Conservation (phyloP, 2,113 vertebrate genomes). For the Larimichthys crocea region DNA sequence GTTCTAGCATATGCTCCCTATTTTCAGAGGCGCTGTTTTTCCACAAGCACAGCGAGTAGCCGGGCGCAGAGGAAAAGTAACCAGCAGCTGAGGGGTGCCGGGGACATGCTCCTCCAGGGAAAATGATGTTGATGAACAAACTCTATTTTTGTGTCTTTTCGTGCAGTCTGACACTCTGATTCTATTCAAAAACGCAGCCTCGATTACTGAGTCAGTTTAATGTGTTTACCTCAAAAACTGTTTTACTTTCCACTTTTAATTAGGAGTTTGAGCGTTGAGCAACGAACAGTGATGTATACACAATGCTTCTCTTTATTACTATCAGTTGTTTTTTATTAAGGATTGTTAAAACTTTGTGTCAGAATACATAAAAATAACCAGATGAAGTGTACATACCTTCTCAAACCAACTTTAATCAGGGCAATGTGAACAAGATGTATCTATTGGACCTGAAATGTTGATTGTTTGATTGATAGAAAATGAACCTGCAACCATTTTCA, state of each 20-base stretch:
- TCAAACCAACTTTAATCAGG: neutral
- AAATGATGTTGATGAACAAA: constrained; percentile 38
- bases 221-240: constrained; percentile 20
- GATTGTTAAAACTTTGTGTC: neutral
- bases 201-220: constrained; percentile 9
- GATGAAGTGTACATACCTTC: neutral
- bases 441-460: neutral
- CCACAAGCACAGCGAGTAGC: constrained; percentile 15
- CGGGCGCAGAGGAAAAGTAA: constrained; percentile 3
- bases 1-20: constrained; percentile 49
- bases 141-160: constrained; percentile 41
- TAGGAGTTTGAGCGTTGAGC: constrained; percentile 1
- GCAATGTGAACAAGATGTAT: neutral
- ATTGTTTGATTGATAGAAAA: neutral
- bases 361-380: neutral
- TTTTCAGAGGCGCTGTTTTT: constrained; percentile 31
- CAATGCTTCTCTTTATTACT: neutral
- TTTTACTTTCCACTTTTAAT: constrained; percentile 37
- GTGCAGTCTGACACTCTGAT: constrained; percentile 22
- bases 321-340: neutral
- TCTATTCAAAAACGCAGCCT: constrained; percentile 18
- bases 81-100: constrained; percentile 23
- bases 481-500: neutral
- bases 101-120: constrained; percentile 34
- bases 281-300: neutral